phyloP scores from a whole-genome alignment of 2,888 invertebrate genomes.

The Hirtodrosophila histrioides region DNA sequence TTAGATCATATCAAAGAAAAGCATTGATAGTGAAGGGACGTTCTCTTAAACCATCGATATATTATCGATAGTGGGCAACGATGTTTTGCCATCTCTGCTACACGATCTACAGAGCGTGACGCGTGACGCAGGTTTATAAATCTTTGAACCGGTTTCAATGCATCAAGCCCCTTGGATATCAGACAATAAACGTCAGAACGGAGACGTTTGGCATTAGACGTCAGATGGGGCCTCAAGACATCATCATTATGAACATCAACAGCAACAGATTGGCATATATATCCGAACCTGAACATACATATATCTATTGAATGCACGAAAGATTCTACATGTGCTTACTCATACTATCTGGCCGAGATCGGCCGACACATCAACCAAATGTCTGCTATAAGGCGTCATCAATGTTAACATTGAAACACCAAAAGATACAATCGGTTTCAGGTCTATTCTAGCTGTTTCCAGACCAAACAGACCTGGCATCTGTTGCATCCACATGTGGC shows the following conservation, averaged over 20 bases:
- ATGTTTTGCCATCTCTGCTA: neutral
- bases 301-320: too few species aligned
- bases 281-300: neutral
- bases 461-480: constrained; percentile 10
- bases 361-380: constrained; percentile 1
- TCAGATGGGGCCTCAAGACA: constrained; percentile 3
- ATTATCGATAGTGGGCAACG: too few species aligned
- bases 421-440: constrained; percentile 1
- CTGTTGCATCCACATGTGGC: constrained; percentile 12
- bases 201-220: neutral
- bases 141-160: constrained; percentile 15
- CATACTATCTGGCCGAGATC: constrained; percentile 9
- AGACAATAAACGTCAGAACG: constrained; percentile 2
- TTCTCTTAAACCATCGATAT: too few species aligned
- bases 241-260: neutral
- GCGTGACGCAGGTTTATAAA: constrained; percentile 4
- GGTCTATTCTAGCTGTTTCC: constrained; percentile 30
- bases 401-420: constrained; percentile 29
- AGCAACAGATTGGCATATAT: constrained; percentile 5
- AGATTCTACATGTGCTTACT: constrained; percentile 15
- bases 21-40: too few species aligned
- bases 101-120: constrained; percentile 31
- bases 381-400: constrained; percentile 25
- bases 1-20: too few species aligned
- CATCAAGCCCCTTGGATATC: neutral